Evolutionary conservation across 2,113 vertebrate genomes (phyloP).

Genomic region (Gnathonemus longibarbis): DNA sequence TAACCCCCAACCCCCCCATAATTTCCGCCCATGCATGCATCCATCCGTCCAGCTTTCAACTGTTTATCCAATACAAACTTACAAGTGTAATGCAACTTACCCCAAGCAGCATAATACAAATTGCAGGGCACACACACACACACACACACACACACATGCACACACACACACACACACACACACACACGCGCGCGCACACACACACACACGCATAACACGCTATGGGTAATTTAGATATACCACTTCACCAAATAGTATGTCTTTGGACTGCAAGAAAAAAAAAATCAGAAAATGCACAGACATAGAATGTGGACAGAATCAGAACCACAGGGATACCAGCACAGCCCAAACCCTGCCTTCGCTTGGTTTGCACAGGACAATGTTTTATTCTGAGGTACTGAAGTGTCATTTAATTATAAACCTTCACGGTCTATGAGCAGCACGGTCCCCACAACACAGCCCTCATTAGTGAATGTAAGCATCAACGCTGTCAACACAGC

Average conservation of each 20-base stretch:
- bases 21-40: not conserved
- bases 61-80: not conserved
- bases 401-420: not conserved
- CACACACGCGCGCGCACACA: not conserved
- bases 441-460: not conserved
- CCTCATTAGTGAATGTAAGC: not conserved
- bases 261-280: no score
- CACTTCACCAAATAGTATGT: not conserved
- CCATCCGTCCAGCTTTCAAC: not conserved
- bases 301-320: no score
- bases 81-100: not conserved
- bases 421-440: not conserved
- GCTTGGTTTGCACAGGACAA: no score
- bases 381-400: not conserved
- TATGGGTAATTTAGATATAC: not conserved
- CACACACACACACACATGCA: no score
- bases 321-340: no score
- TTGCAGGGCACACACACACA: not conserved
- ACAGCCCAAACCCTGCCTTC: no score
- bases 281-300: no score
- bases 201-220: not conserved
- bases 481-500: no score
- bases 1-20: no score
- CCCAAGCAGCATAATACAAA: not conserved
- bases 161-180: no score